Conservation (phyloP, 1,140 invertebrate species). For the Drosophila malerkotliana region DNA sequence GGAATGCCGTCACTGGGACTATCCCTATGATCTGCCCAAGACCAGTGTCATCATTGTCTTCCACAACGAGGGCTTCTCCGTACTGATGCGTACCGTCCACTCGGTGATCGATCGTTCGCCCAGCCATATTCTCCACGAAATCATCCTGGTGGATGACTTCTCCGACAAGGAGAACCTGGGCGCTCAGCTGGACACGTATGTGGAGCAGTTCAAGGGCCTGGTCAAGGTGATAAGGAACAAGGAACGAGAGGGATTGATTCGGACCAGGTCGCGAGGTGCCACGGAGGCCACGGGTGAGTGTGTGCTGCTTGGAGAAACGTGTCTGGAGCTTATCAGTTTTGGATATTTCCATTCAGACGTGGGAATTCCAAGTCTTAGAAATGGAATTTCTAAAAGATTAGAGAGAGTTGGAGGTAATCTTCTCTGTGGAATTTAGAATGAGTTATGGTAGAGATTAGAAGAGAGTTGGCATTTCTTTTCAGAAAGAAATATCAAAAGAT, state of each 20-base stretch:
- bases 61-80: constrained; percentile 99
- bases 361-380: background rate
- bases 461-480: background rate
- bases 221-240: constrained; percentile 94
- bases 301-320: background rate
- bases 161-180: constrained; percentile 98
- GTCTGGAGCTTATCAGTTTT: background rate
- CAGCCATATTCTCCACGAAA: constrained; percentile 94
- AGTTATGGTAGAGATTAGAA: background rate
- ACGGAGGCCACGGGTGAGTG: constrained; percentile 91
- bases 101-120: constrained; percentile 97
- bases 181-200: constrained; percentile 94
- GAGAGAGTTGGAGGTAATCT: background rate
- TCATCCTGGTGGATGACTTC: constrained; percentile 99
- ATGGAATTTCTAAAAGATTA: constrained; percentile 10
- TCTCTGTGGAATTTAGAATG: too few species aligned
- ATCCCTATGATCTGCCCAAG: constrained; percentile 93
- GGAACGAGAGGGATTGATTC: constrained; percentile 95
- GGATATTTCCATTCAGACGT: background rate
- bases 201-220: constrained; percentile 93
- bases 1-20: constrained; percentile 98
- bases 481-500: constrained; percentile 9
- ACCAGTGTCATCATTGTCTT: constrained; percentile 99
- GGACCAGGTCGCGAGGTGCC: constrained; percentile 96
- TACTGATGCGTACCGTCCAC: constrained; percentile 97